Conservation (phyloP, 1,140 invertebrate species). For the Pogonognathellus flavescens region DNA sequence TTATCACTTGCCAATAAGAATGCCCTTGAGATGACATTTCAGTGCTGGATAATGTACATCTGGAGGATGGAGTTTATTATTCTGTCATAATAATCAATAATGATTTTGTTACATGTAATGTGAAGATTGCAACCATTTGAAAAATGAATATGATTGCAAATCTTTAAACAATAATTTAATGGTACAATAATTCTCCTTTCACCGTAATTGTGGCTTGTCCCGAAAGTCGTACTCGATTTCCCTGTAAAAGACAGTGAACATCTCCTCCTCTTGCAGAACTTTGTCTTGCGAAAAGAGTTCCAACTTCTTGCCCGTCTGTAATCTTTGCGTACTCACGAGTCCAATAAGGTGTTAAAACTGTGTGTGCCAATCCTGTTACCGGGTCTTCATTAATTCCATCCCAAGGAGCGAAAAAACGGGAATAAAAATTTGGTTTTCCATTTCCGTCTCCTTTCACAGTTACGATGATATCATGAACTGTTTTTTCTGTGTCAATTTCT, state of each 20-base stretch:
- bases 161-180: no score
- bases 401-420: slow-evolving; percentile 76
- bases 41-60: no score
- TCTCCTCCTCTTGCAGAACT: slow-evolving; percentile 54
- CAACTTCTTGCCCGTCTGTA: slow-evolving; percentile 61
- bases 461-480: slow-evolving; percentile 67
- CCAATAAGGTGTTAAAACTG: slow-evolving; percentile 73
- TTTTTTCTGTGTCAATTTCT: slow-evolving; percentile 24
- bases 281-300: slow-evolving; percentile 33
- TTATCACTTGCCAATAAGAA: no score
- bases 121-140: no score
- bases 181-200: slow-evolving; percentile 38
- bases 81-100: no score
- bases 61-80: no score
- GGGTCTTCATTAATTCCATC: slow-evolving; percentile 75
- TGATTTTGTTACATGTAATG: no score
- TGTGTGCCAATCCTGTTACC: slow-evolving; percentile 74
- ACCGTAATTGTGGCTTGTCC: slow-evolving; percentile 49
- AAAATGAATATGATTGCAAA: no score
- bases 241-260: slow-evolving; percentile 51
- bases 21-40: no score
- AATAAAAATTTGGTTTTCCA: slow-evolving; percentile 72
- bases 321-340: slow-evolving; percentile 27
- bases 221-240: slow-evolving; percentile 50
- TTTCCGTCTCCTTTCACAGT: slow-evolving; percentile 64